Percentiles rank a stretch among this genome's conserved stretches.
Conservation (phyloP, 1,140 invertebrate species). For the Melanaphis sacchari region DNA sequence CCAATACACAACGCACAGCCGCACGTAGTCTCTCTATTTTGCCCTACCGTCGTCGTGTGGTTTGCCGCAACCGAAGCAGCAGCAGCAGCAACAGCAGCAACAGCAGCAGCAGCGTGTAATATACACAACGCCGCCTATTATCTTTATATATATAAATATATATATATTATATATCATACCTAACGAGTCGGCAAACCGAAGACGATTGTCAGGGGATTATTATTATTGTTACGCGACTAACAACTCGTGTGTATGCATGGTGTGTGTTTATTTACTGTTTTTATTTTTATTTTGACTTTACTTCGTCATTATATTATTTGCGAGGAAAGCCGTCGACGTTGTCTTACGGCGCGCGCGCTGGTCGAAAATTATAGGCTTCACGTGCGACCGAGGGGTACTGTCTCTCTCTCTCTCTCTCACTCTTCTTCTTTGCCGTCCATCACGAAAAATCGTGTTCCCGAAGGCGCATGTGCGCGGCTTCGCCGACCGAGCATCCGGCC, state of each 20-base stretch:
- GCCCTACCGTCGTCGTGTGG: conserved; percentile 1
- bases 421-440: not conserved
- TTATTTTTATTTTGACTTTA: not conserved
- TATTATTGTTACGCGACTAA: conserved; percentile 15
- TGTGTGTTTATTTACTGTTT: conserved; percentile 27
- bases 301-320: conserved; percentile 7
- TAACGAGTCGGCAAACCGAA: conserved; percentile 47
- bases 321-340: not conserved
- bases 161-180: not conserved
- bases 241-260: not conserved
- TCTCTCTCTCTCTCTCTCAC: not conserved
- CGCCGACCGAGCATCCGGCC: conserved; percentile 13
- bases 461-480: conserved; percentile 27
- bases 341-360: not conserved
- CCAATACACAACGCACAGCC: conserved; percentile 9
- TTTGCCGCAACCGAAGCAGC: not conserved
- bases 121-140: not conserved
- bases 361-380: conserved; percentile 46
- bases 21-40: not conserved
- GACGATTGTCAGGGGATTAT: conserved; percentile 14
- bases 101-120: not conserved
- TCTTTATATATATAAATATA: too few species aligned
- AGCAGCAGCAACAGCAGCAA: not conserved
- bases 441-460: not conserved
- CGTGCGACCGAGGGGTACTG: not conserved